Percentiles rank a stretch among this genome's conserved stretches.
Evolutionary conservation across 1,140 invertebrate species (phyloP).

Genomic region (Drosophila leontia): DNA sequence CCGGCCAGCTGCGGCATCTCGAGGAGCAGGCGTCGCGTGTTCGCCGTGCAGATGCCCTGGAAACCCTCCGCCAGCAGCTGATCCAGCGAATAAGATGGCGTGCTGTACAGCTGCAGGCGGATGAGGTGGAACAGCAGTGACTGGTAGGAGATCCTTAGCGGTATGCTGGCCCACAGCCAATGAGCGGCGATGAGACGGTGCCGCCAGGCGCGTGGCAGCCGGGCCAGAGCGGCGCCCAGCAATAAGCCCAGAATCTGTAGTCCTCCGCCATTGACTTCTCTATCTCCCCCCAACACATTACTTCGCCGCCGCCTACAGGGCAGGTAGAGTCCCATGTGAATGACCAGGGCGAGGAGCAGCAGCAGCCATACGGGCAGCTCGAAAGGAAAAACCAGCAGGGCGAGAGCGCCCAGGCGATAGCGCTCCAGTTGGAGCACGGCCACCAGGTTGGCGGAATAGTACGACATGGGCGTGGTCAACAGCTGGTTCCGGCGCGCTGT

Average conservation of each 20-base stretch:
- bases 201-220: constrained; percentile 46
- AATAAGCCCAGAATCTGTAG: constrained; percentile 55
- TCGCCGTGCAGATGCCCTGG: constrained; percentile 40
- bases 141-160: constrained; percentile 65
- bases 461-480: constrained; percentile 50
- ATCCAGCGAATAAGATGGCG: constrained; percentile 46
- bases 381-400: constrained; percentile 58
- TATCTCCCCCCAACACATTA: no score
- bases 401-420: constrained; percentile 46
- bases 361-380: constrained; percentile 43
- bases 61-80: constrained; percentile 50
- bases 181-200: constrained; percentile 64
- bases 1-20: constrained; percentile 50
- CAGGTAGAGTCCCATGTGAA: constrained; percentile 44
- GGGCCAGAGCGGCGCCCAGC: constrained; percentile 43
- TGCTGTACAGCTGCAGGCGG: constrained; percentile 50
- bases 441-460: constrained; percentile 66
- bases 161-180: constrained; percentile 65
- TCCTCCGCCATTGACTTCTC: not conserved
- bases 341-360: constrained; percentile 26
- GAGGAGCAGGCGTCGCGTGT: constrained; percentile 43
- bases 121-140: constrained; percentile 72
- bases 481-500: constrained; percentile 38
- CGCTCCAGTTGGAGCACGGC: constrained; percentile 45
- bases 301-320: constrained; percentile 15